Conservation (phyloP, 2,113 vertebrate species). For the Nanorana parkeri region DNA sequence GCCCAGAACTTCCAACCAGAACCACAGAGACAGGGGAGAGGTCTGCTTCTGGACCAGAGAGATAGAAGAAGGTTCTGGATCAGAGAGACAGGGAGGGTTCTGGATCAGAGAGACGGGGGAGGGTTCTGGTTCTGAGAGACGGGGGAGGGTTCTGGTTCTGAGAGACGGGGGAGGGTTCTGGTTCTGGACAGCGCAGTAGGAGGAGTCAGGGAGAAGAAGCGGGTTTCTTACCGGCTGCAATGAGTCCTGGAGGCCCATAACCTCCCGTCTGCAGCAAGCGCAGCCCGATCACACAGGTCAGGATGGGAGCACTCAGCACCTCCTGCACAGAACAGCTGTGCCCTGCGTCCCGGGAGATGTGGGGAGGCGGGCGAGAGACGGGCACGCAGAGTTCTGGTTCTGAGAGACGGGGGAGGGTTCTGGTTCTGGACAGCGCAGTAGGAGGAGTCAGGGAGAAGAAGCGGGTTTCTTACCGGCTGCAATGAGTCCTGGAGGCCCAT, state of each 20-base stretch:
- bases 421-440: background rate
- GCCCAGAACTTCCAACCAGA: no score
- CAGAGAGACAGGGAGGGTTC: no score
- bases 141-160: no score
- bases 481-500: conserved; percentile 8
- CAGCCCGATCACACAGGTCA: background rate
- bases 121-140: no score
- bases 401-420: background rate
- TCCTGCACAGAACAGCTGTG: conserved; percentile 45
- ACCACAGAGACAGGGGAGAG: no score
- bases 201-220: background rate
- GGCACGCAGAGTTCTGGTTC: background rate
- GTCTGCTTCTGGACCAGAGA: no score
- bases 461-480: conserved; percentile 18
- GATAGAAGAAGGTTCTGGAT: no score
- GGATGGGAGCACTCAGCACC: background rate
- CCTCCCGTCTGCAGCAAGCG: background rate
- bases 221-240: conserved; percentile 26
- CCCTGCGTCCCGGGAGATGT: conserved; percentile 19
- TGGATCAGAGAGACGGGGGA: no score
- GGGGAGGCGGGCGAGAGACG: conserved; percentile 78
- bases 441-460: background rate
- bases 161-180: no score
- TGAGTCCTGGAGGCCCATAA: conserved; percentile 4
- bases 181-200: no score